phyloP scores from a whole-genome alignment of 2,888 invertebrate genomes.

The Pharmacophagus antenor region DNA sequence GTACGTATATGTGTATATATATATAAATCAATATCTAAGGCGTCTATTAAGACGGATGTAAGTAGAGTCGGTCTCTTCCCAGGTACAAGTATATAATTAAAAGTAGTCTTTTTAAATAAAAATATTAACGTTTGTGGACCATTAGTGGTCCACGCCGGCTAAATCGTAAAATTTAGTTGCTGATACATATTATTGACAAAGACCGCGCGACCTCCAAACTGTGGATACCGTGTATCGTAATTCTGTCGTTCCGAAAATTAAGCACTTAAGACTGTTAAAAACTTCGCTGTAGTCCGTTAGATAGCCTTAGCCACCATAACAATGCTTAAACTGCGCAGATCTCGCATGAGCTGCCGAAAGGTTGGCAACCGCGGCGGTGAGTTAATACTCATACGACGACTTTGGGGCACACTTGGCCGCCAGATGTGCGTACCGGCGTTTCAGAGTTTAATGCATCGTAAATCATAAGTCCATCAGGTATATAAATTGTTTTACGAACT shows the following conservation, averaged over 20 bases:
- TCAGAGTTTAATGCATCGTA: constrained; percentile 24
- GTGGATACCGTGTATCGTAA: background rate
- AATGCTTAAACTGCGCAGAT: background rate
- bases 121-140: no score
- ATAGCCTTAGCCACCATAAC: background rate
- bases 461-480: constrained; percentile 20
- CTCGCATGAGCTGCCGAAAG: background rate
- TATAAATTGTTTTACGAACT: constrained; percentile 16
- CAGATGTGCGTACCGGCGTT: constrained; percentile 21
- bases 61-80: no score
- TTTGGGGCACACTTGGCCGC: constrained; percentile 23
- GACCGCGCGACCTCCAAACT: no score
- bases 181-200: no score
- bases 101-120: no score
- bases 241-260: background rate
- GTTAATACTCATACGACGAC: constrained; percentile 19
- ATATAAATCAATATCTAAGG: no score
- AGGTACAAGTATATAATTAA: no score
- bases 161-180: no score
- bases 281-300: background rate
- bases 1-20: no score
- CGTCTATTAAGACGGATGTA: no score
- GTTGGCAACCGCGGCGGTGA: constrained; percentile 10
- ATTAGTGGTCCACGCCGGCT: no score
- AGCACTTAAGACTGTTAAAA: background rate